Conservation (phyloP, 2,888 invertebrate species). For the Polyommatus icarus region DNA sequence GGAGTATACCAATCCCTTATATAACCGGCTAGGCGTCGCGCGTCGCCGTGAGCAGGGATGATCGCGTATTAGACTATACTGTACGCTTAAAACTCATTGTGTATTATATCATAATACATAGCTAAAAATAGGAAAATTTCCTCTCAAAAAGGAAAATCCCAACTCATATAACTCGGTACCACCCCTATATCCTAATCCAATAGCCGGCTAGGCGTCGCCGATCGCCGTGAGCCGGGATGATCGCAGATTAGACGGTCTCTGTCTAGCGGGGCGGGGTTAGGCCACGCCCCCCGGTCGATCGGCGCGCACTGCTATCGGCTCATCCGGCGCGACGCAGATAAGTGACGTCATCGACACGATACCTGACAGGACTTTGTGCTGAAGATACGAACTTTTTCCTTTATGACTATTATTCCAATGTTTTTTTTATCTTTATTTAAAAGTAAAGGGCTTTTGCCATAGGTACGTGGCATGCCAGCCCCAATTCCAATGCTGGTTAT, state of each 20-base stretch:
- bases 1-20: no score
- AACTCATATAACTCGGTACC: not conserved
- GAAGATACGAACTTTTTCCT: no score
- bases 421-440: no score
- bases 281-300: constrained; percentile 78
- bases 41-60: constrained; percentile 61
- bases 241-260: constrained; percentile 71
- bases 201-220: constrained; percentile 67
- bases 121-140: not conserved
- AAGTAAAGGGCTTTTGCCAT: no score
- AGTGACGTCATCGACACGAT: constrained; percentile 53
- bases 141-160: not conserved
- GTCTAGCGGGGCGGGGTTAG: constrained; percentile 69
- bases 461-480: no score
- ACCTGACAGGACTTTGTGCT: not conserved
- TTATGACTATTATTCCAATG: no score
- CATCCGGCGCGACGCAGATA: constrained; percentile 73
- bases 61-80: constrained; percentile 60
- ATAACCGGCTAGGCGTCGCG: constrained; percentile 63
- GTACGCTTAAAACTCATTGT: not conserved
- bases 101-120: no score
- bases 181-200: constrained; percentile 72
- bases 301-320: constrained; percentile 73
- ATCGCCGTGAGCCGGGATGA: constrained; percentile 53
- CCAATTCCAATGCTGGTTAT: no score